Conservation (phyloP, 2,113 vertebrate genomes). For the Solea solea region DNA sequence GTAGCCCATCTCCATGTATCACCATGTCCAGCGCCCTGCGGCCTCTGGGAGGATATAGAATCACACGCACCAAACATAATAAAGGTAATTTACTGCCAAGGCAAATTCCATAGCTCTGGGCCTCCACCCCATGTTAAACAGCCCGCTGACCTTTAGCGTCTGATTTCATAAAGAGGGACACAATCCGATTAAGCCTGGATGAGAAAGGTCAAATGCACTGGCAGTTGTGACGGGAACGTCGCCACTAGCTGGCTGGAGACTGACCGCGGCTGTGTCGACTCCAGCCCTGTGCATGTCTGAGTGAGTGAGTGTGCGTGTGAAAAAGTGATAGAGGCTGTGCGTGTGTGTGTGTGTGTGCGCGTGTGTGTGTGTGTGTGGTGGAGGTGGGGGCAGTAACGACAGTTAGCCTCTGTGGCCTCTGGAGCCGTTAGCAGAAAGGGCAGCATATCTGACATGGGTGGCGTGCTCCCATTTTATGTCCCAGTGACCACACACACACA, state of each 20-base stretch:
- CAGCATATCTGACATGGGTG: conserved; percentile 78
- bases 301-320: conserved; percentile 34
- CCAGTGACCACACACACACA: conserved; percentile 45
- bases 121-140: conserved; percentile 90
- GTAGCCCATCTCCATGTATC: conserved; percentile 53
- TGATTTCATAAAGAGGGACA: conserved; percentile 96
- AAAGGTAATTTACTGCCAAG: conserved; percentile 95
- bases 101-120: conserved; percentile 96
- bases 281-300: conserved; percentile 15
- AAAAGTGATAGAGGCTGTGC: conserved; percentile 14
- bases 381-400: conserved; percentile 46
- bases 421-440: conserved; percentile 80
- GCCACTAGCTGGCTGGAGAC: conserved; percentile 83
- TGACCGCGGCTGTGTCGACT: conserved; percentile 30
- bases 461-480: conserved; percentile 70
- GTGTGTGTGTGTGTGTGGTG: conserved; percentile 7
- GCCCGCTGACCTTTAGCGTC: conserved; percentile 93
- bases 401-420: conserved; percentile 82
- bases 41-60: conserved; percentile 65
- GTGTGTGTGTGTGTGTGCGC: conserved; percentile 25
- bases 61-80: conserved; percentile 87
- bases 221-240: conserved; percentile 84
- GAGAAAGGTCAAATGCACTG: conserved; percentile 95
- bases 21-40: conserved; percentile 32
- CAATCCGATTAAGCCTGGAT: conserved; percentile 95